These are phyloP conservation scores for Gnathonemus echidnorhynchus DNA, from an alignment of 2,113 vertebrate genomes.

Conservation along the genomic window DNA sequence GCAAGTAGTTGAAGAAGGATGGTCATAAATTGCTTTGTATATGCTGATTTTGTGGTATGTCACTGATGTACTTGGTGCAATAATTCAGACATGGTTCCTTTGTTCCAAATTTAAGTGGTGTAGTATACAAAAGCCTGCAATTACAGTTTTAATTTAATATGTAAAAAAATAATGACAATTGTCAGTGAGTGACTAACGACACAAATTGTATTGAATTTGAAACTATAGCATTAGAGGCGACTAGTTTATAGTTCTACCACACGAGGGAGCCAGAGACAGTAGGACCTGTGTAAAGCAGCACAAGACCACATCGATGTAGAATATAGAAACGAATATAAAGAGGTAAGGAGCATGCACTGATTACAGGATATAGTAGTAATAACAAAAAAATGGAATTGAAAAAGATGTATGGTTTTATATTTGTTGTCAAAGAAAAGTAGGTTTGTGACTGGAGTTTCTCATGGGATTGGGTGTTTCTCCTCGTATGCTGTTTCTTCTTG, in stretches of 20 bases:
- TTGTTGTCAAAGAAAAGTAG: background rate
- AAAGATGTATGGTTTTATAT: background rate
- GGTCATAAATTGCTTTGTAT: background rate
- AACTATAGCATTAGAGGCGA: background rate
- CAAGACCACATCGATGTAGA: background rate
- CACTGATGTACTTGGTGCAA: background rate
- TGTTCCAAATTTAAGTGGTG: background rate
- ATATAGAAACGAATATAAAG: background rate
- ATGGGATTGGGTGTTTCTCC: background rate
- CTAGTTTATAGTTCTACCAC: background rate
- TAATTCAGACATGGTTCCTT: background rate
- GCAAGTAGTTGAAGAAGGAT: background rate
- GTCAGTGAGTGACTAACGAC: background rate
- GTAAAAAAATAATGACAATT: background rate
- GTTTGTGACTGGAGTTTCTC: background rate
- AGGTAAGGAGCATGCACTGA: background rate
- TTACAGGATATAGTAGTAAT: background rate
- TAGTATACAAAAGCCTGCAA: background rate
- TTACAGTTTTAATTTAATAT: background rate
- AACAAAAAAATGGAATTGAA: background rate
- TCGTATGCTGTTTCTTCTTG: background rate
- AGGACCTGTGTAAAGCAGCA: background rate
- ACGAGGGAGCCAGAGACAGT: conserved; percentile 1
- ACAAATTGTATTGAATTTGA: background rate
- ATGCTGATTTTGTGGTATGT: background rate